Percentiles rank a stretch among this genome's conserved stretches.
These are phyloP conservation scores for Harpagus bidentatus DNA, from an alignment of 2,113 vertebrate genomes.

Conservation along the genomic window DNA sequence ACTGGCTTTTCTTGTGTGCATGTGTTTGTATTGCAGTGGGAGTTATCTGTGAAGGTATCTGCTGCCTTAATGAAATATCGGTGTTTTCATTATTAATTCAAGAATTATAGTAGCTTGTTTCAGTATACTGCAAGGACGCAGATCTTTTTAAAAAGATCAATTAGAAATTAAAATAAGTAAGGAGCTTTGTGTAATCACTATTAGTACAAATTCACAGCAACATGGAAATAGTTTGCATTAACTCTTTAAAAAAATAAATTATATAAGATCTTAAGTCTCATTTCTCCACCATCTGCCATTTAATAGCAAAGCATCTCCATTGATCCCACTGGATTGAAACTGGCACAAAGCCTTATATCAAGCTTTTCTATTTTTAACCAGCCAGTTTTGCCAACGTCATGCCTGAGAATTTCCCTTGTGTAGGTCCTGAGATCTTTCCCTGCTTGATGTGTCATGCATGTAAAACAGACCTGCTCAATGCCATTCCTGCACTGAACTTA, in stretches of 20 bases:
- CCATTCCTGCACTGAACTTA: neutral
- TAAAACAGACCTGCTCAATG: neutral
- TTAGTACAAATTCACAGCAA: neutral
- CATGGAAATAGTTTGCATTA: neutral
- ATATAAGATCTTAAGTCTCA: neutral
- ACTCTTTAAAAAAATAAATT: neutral
- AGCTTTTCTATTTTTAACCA: neutral
- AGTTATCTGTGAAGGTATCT: neutral
- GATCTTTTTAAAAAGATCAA: neutral
- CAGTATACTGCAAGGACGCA: neutral
- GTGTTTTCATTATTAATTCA: neutral
- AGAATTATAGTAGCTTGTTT: neutral
- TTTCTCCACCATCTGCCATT: neutral
- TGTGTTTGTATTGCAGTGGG: neutral
- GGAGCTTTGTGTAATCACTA: neutral
- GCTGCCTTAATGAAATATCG: neutral
- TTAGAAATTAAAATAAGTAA: neutral
- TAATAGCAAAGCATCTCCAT: neutral
- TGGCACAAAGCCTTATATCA: neutral
- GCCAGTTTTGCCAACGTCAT: fast-evolving
- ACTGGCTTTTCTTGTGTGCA: neutral
- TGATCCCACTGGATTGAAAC: neutral
- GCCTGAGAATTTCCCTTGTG: neutral
- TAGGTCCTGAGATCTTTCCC: neutral
- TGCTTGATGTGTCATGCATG: neutral